Base-by-base conservation (phyloP, 2,113 vertebrate genomes). In the Rhynchomys soricoides region DNA sequence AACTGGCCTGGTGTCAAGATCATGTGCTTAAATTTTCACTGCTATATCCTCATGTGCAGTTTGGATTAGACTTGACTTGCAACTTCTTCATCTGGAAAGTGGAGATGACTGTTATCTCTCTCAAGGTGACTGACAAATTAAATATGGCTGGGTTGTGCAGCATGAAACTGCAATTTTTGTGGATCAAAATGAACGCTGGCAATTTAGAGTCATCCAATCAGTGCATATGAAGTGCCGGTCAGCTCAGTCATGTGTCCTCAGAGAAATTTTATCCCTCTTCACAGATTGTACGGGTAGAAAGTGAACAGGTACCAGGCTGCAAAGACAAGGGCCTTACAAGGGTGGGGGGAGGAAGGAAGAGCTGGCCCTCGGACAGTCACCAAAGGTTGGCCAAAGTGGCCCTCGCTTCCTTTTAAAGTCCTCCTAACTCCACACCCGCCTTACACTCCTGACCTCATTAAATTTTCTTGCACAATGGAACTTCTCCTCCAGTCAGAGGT, bases 401-500 rank as follows among this genome's bases (percentile, higher is more conserved):
- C 52, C 81, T 45, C 2, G 0, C 3, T 4, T 52, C 75, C 82
- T 48, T 89, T 82, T 68, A 68, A 83, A 82, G 74, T n/a, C 64
- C 31, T 22, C 52, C 34, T n/a, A 29, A 31, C 62, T 11, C 48
- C 24, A 66, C 43, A 68, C 7, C 12, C 59, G 59, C 73, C 0
- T 64, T 64, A 45, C 45, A 34, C 71, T 55, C 31, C 34, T 24
- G 4, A 90, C 22, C 48, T 82, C 57, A 26, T 68, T 75, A 78
- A 83, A 87, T 85, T 55, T 48, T 59, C 43, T 85, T 77, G 43
- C 91, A 48, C 55, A 21, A 74, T 24, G 89, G 68, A 93, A 77
- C 26, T 89, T 75, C 75, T 57, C 15, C 59, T 43, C 7, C 19
- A 24, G 57, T 17, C 74, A 70, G 57, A 94, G 22, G 57, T 19